A percentile compares a stretch with the other conserved stretches of the same genome.
These are phyloP conservation scores for Nothocercus julius DNA, from an alignment of 2,113 vertebrate genomes.

Conservation along the genomic window DNA sequence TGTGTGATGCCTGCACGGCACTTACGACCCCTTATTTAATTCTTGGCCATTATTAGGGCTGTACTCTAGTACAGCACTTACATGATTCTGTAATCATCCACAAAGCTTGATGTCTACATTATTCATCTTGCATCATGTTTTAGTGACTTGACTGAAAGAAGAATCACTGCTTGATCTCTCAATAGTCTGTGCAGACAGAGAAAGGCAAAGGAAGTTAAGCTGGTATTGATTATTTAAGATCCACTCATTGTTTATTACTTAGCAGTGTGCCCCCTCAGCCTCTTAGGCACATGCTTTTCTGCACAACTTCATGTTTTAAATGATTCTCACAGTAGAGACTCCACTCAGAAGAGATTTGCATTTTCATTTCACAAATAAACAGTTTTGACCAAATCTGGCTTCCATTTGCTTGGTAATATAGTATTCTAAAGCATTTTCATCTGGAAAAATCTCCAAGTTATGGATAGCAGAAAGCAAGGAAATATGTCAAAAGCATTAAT, in stretches of 20 bases:
- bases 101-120: neutral
- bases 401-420: neutral
- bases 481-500: neutral
- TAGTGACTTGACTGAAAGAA: slow-evolving; percentile 7
- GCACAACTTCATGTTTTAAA: neutral
- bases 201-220: slow-evolving; percentile 44
- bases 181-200: slow-evolving; percentile 18
- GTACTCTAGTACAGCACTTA: neutral
- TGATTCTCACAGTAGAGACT: neutral
- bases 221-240: slow-evolving; percentile 31
- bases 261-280: neutral
- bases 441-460: neutral
- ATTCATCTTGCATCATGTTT: neutral
- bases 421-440: neutral
- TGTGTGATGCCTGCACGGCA: neutral
- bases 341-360: no score
- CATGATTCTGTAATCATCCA: neutral
- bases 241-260: slow-evolving; percentile 49
- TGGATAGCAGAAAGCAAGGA: neutral
- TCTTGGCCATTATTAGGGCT: neutral
- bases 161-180: slow-evolving; percentile 54
- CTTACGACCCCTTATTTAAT: neutral
- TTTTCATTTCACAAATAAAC: neutral
- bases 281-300: neutral
- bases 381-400: neutral